A percentile compares a stretch with the other conserved stretches of the same genome.
Evolutionary conservation across 2,113 vertebrate species (phyloP).

Genomic region (Scopus umbretta): DNA sequence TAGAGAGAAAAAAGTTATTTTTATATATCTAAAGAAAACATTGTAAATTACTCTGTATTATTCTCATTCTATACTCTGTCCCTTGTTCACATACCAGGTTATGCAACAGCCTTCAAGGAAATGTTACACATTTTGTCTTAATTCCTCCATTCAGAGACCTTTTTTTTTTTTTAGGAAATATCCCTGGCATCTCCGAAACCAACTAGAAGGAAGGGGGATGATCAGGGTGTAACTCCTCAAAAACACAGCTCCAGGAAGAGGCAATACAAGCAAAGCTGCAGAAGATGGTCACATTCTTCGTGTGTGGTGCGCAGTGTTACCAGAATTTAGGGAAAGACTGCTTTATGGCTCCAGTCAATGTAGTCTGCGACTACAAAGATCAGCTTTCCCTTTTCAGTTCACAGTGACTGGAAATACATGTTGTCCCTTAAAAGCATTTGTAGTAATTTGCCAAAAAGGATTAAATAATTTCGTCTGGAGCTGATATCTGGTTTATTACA

Average conservation of each 20-base stretch:
- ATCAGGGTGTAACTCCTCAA: neutral
- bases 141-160: neutral
- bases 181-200: neutral
- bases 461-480: neutral
- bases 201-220: neutral
- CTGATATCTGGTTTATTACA: neutral
- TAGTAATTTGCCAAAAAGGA: neutral
- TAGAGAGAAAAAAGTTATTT: neutral
- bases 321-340: neutral
- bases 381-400: neutral
- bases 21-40: neutral
- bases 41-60: neutral
- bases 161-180: neutral
- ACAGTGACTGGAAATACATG: neutral
- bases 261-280: neutral
- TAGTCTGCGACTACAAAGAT: neutral
- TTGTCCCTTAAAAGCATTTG: constrained; percentile 15
- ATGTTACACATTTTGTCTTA: neutral
- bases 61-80: neutral
- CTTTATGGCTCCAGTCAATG: neutral
- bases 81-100: neutral
- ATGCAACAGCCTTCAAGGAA: neutral
- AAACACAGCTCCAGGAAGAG: neutral
- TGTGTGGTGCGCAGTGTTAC: neutral
- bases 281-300: neutral